Percentiles rank a stretch among this genome's conserved stretches.
Evolutionary conservation across 2,888 invertebrate species (phyloP).

Genomic region (Alviniconcha strummeri): DNA sequence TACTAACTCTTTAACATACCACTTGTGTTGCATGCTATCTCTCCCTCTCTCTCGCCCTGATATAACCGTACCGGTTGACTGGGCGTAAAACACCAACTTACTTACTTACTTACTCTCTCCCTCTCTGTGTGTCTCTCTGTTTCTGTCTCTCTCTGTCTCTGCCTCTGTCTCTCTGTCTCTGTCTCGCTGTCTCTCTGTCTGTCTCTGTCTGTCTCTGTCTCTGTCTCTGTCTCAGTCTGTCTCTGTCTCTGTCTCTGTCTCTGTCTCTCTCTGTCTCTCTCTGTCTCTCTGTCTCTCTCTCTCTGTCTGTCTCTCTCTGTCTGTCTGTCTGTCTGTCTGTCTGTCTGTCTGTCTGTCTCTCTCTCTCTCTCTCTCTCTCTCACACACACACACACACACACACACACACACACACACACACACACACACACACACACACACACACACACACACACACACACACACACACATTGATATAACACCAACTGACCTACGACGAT

Average conservation of each 20-base stretch:
- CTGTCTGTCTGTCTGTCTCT: neutral
- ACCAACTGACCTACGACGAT: too few relatives aligned
- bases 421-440: too few relatives aligned
- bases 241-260: neutral
- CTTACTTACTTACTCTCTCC: too few relatives aligned
- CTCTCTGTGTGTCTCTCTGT: neutral
- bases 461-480: too few relatives aligned
- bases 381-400: too few relatives aligned
- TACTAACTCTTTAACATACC: neutral
- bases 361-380: slow-evolving; percentile 4
- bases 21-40: neutral
- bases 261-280: neutral
- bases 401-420: too few relatives aligned
- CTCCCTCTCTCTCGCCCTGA: neutral
- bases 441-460: too few relatives aligned
- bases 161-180: neutral
- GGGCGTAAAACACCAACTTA: too few relatives aligned
- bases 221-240: neutral
- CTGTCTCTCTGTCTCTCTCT: neutral
- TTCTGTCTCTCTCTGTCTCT: neutral
- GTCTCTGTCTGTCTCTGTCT: neutral
- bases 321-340: neutral
- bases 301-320: neutral
- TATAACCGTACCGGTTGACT: too few relatives aligned
- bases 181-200: neutral